A percentile compares a stretch with the other conserved stretches of the same genome.
phyloP scores from a whole-genome alignment of 1,140 invertebrate species.

The Amyelois transitella region DNA sequence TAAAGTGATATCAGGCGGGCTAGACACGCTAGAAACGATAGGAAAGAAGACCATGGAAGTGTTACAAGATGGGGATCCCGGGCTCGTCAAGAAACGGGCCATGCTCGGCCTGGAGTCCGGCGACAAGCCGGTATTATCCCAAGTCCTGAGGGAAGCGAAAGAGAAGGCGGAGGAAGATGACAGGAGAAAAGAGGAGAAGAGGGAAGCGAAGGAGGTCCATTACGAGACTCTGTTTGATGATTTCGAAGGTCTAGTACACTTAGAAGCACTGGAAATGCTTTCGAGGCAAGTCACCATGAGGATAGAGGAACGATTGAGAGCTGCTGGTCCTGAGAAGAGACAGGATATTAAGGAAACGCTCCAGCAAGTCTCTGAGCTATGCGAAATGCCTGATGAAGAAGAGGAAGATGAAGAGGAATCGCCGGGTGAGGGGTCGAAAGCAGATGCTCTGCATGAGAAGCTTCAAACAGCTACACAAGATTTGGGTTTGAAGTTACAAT shows the following conservation, averaged over 20 bases:
- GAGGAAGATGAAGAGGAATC: constrained; percentile 75
- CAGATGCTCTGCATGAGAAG: constrained; percentile 74
- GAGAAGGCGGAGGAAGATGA: constrained; percentile 83
- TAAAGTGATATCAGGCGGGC: constrained; percentile 86
- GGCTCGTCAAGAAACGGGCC: constrained; percentile 87
- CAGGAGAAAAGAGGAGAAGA: constrained; percentile 76
- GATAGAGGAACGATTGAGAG: constrained; percentile 78
- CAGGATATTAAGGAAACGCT: constrained; percentile 84
- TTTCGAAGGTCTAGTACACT: constrained; percentile 89
- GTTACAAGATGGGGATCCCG: constrained; percentile 91
- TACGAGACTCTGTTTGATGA: constrained; percentile 92
- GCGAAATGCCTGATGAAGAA: constrained; percentile 82
- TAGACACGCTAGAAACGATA: constrained; percentile 92
- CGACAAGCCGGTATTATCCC: constrained; percentile 74
- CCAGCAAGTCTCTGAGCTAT: constrained; percentile 85
- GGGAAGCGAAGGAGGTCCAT: constrained; percentile 79
- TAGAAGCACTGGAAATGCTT: constrained; percentile 92
- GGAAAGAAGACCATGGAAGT: constrained; percentile 96
- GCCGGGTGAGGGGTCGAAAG: constrained; percentile 50
- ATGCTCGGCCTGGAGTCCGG: constrained; percentile 79
- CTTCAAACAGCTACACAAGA: constrained; percentile 76
- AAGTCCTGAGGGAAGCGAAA: constrained; percentile 88
- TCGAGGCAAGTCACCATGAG: constrained; percentile 88
- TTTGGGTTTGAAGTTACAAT: constrained; percentile 76
- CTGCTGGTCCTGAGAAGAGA: constrained; percentile 73